phyloP scores from a whole-genome alignment of 2,888 invertebrate genomes.

The Fragum whitleyi region DNA sequence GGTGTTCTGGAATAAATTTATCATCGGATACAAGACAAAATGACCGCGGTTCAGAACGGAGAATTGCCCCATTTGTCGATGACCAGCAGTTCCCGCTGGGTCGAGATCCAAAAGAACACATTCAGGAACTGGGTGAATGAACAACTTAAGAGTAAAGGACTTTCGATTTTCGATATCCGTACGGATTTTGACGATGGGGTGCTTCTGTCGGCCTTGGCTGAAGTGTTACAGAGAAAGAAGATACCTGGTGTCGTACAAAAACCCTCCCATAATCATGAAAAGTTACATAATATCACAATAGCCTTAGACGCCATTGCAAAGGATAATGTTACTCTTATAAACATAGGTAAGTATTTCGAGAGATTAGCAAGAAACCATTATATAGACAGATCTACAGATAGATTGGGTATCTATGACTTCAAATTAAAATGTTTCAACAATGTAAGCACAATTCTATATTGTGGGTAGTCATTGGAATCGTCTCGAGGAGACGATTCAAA shows the following conservation, averaged over 20 bases:
- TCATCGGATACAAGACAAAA: no score
- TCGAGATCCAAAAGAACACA: conserved; percentile 89
- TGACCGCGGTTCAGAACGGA: conserved; percentile 33
- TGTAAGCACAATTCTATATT: no score
- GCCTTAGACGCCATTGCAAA: conserved; percentile 97
- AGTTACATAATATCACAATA: conserved; percentile 97
- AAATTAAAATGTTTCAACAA: neutral
- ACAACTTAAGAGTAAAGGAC: conserved; percentile 81
- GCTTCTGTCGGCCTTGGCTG: conserved; percentile 95
- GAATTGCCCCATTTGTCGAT: conserved; percentile 91
- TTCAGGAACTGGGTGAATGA: conserved; percentile 99
- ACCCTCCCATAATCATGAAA: conserved; percentile 97
- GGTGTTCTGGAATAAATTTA: no score
- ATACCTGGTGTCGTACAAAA: conserved; percentile 88
- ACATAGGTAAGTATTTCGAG: conserved; percentile 94
- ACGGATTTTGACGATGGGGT: conserved; percentile 97
- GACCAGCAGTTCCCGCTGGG: conserved; percentile 93
- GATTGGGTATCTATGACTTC: neutral
- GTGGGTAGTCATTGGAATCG: no score
- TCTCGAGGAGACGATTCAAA: no score
- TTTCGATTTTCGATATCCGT: conserved; percentile 92
- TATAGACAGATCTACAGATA: neutral
- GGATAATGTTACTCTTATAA: conserved; percentile 98
- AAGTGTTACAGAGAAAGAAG: conserved; percentile 92
- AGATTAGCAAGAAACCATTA: no score